Evolutionary conservation across 1,140 invertebrate species (phyloP).

Genomic region (Meloidogyne hapla): DNA sequence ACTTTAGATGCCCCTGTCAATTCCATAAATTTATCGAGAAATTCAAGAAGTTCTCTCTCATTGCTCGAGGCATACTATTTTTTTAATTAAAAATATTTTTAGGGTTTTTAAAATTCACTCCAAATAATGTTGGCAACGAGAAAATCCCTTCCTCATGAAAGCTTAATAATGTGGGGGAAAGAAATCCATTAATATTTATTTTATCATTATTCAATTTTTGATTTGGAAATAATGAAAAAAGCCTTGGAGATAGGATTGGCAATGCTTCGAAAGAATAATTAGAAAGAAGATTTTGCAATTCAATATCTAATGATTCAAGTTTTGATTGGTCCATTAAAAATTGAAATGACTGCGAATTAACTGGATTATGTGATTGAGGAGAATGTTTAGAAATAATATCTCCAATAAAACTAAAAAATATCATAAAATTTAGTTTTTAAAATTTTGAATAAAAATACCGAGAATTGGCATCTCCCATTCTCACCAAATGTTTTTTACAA

Average conservation of each 20-base stretch:
- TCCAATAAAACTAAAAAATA: not conserved
- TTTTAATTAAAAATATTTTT: not conserved
- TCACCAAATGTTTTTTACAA: constrained; percentile 25
- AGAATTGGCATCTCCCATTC: constrained; percentile 33
- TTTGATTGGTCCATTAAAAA: not conserved
- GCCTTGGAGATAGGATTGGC: constrained; percentile 32
- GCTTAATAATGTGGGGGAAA: constrained; percentile 37
- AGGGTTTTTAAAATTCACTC: constrained; percentile 11
- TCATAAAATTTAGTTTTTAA: not conserved
- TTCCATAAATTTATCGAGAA: constrained; percentile 37
- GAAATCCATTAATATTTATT: constrained; percentile 17
- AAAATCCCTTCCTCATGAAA: constrained; percentile 41
- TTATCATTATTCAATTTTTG: not conserved
- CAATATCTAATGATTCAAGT: constrained; percentile 26
- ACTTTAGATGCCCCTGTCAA: constrained; percentile 24
- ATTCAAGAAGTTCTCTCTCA: constrained; percentile 23
- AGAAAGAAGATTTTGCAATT: constrained; percentile 19
- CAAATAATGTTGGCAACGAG: constrained; percentile 32
- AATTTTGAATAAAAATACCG: constrained; percentile 5
- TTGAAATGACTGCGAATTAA: not conserved
- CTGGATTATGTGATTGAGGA: no score
- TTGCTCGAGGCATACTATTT: constrained; percentile 22
- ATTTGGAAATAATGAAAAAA: constrained; percentile 30
- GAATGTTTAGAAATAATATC: not conserved
- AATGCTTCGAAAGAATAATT: constrained; percentile 25